These are phyloP conservation scores for Nebria salina DNA, from an alignment of 2,888 invertebrate species.

Conservation along the genomic window DNA sequence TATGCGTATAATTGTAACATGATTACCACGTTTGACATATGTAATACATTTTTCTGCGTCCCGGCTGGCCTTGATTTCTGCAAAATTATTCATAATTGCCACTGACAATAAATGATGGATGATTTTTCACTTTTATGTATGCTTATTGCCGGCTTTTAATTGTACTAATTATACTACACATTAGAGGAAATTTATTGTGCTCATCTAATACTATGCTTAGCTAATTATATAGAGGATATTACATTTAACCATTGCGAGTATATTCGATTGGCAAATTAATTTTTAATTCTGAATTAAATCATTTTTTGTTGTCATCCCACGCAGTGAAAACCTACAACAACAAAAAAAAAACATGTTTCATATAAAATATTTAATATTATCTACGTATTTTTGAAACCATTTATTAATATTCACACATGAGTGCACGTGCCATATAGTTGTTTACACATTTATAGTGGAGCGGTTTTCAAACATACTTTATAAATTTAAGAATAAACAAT, in stretches of 20 bases:
- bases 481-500: too few species aligned
- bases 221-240: not conserved
- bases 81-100: constrained; percentile 41
- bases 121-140: constrained; percentile 39
- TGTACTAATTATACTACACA: constrained; percentile 32
- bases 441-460: not conserved
- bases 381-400: not conserved
- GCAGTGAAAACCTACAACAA: too few species aligned
- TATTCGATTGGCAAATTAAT: too few species aligned
- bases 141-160: constrained; percentile 32
- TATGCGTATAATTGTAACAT: constrained; percentile 13
- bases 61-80: constrained; percentile 23
- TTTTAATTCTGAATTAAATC: too few species aligned
- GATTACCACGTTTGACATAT: constrained; percentile 14
- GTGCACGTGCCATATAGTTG: constrained; percentile 16
- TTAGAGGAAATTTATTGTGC: not conserved
- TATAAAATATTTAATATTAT: not conserved
- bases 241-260: not conserved
- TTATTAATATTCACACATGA: not conserved
- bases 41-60: not conserved
- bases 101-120: constrained; percentile 31
- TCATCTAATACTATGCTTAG: not conserved
- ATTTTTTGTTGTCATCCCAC: too few species aligned
- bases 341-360: not conserved
- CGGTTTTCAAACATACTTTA: not conserved